These are phyloP conservation scores for Plutomurus gul DNA, from an alignment of 1,140 invertebrate genomes.

Conservation along the genomic window DNA sequence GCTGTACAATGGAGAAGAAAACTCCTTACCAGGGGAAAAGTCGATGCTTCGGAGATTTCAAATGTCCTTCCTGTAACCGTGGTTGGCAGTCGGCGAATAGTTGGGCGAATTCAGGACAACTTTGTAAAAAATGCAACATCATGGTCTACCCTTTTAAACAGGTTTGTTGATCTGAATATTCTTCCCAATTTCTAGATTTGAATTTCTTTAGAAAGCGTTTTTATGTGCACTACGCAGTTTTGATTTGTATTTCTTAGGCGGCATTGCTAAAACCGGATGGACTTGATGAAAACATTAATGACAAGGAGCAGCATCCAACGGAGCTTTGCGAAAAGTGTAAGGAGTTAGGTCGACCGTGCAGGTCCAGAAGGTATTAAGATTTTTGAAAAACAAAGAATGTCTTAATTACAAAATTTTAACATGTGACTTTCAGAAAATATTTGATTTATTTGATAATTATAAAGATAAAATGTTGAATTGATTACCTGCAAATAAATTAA, in stretches of 20 bases:
- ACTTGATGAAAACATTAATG: not conserved
- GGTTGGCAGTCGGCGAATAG: constrained; percentile 65
- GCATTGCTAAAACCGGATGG: not conserved
- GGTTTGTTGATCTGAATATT: constrained; percentile 54
- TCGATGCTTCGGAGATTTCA: constrained; percentile 51
- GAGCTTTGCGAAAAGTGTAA: constrained; percentile 15
- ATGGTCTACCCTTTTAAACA: constrained; percentile 65
- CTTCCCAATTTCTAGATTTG: not conserved
- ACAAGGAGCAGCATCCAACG: not conserved
- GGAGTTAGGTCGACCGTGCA: not conserved
- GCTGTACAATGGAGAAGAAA: not conserved
- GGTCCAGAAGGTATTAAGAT: no score
- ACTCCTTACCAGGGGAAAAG: constrained; percentile 40
- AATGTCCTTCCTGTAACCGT: constrained; percentile 62
- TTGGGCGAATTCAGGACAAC: constrained; percentile 64
- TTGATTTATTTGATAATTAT: no score
- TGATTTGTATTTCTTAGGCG: not conserved
- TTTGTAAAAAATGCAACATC: constrained; percentile 64
- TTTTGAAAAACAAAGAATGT: no score
- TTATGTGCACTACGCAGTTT: not conserved
- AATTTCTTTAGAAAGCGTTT: not conserved
- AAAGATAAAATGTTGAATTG: no score
- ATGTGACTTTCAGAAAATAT: no score
- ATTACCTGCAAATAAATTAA: no score
- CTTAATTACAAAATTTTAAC: no score